phyloP scores from a whole-genome alignment of 2,888 invertebrate genomes.

The Anagyrus pseudococci region DNA sequence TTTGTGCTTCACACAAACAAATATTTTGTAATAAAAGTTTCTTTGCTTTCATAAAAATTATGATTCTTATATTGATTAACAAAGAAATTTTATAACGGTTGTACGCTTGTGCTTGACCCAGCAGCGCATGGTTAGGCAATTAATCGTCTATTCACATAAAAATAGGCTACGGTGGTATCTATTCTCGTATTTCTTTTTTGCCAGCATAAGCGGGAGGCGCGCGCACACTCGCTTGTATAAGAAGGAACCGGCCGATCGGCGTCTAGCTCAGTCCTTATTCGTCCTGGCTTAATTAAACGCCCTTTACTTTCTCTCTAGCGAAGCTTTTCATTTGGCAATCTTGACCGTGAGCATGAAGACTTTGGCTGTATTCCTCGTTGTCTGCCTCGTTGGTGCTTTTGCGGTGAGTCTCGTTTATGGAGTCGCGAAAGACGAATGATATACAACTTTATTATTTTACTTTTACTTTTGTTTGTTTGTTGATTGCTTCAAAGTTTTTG shows the following conservation, averaged over 20 bases:
- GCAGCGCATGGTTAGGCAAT: neutral
- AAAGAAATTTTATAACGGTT: constrained; percentile 23
- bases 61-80: constrained; percentile 29
- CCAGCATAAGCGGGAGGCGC: too few relatives aligned
- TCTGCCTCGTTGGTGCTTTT: constrained; percentile 41
- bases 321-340: too few relatives aligned
- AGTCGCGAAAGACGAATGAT: neutral
- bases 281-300: too few relatives aligned
- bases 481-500: neutral
- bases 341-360: constrained; percentile 40
- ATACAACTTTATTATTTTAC: constrained; percentile 7
- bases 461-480: constrained; percentile 10
- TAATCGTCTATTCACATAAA: constrained; percentile 21
- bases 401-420: constrained; percentile 27
- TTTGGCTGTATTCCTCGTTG: constrained; percentile 40
- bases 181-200: too few relatives aligned
- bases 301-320: too few relatives aligned
- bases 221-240: too few relatives aligned
- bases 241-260: too few relatives aligned
- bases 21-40: too few relatives aligned
- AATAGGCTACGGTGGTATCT: constrained; percentile 19
- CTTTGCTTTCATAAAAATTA: constrained; percentile 19
- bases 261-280: too few relatives aligned
- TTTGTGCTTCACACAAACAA: constrained; percentile 15
- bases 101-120: neutral